A percentile compares a stretch with the other conserved stretches of the same genome.
phyloP scores from a whole-genome alignment of 2,888 invertebrate genomes.

The Apantesis nais region DNA sequence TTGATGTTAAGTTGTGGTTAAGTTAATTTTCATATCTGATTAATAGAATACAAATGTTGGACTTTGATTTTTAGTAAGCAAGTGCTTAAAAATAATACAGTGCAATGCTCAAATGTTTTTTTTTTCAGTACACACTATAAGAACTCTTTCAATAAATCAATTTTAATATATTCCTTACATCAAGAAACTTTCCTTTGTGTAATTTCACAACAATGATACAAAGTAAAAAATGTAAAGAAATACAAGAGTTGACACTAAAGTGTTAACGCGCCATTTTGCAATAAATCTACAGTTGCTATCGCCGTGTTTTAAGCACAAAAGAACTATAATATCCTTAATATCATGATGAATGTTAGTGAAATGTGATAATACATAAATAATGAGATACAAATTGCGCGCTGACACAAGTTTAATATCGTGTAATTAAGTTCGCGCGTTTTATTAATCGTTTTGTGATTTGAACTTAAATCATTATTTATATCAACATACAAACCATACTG shows the following conservation, averaged over 20 bases:
- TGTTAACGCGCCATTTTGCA: background rate
- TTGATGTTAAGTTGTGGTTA: no score
- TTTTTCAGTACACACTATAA: no score
- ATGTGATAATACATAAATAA: constrained; percentile 25
- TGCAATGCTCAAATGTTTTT: no score
- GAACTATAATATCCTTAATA: constrained; percentile 11
- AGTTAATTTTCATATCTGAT: no score
- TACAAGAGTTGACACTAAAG: background rate
- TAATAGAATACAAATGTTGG: no score
- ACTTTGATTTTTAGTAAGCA: no score
- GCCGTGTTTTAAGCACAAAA: background rate
- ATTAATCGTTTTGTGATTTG: background rate
- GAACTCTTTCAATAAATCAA: no score
- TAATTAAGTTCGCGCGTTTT: constrained; percentile 9
- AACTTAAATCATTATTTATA: background rate
- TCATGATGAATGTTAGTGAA: constrained; percentile 30
- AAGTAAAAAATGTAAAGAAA: background rate
- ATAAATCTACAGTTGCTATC: background rate
- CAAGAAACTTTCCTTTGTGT: background rate
- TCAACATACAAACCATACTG: no score
- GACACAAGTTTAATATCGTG: constrained; percentile 24
- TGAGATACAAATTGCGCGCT: constrained; percentile 8
- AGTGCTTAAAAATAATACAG: no score
- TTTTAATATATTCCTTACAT: no score
- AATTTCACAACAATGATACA: no score